Base-by-base conservation (phyloP, 2,797 vertebrate species). In the Darevskia mixta region DNA sequence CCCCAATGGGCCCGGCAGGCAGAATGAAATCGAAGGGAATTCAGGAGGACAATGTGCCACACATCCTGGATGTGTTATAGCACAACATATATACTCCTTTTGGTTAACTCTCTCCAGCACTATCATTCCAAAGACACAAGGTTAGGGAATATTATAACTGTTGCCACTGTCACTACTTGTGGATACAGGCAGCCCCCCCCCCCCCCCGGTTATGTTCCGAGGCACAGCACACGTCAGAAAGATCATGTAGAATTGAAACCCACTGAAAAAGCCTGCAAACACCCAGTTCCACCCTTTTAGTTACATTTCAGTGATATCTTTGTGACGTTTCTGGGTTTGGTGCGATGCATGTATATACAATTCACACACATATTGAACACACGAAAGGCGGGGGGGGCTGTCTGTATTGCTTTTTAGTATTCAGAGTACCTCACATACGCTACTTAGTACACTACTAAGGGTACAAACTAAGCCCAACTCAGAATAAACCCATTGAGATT, bases 1-100 rank as follows among this genome's bases (percentile, higher is more conserved):
- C 88, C 86, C 73, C 90, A 88, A 86, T 86, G 90, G 87, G 88
- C 93, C 83, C 13, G 83, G 89, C 91, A 49, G 86, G 87, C 82
- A 86, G 92, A 90, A 66, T 83, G 32, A 92, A 85, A 91, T 85
- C 77, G 86, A 64, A 90, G 86, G 78, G 88, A 75, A 76, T 4
- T 4, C 1, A 89, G 85, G 38, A 18, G 85, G 73, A 85, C 87
- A 79, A 64, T 79, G 29, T 83, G 11, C 64, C 67, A 84, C 17
- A 8, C 58, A 61, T 13, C 41, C 88, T 0, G 2, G 78, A 32
- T 83, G 2, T 72, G 0, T 71, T 32, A 0, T 0, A 41, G 80
- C 3, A 27, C 0, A 38, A 6, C 58, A 72, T 18, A 5, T 6
- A n/a, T 32, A 55, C 49, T 20, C 18, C 29, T n/a, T 73, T 29